Evolutionary conservation across 2,113 vertebrate species (phyloP), one percentile per base, ranked within the genome.

Genomic region (Phoxinus phoxinus): DNA sequence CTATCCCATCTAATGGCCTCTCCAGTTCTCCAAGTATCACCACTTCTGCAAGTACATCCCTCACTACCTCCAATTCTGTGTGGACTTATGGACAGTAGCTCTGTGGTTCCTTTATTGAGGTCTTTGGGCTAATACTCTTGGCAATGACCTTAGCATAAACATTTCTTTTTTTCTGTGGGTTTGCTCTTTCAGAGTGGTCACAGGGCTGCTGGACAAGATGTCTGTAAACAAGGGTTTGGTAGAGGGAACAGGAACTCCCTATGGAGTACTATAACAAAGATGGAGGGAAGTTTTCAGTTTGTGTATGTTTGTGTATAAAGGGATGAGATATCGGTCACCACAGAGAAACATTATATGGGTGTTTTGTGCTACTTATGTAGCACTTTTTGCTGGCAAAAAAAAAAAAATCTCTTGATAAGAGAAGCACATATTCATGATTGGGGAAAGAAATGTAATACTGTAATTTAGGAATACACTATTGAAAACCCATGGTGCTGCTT

Each of bases 201-300:
- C 87, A 84, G 86, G 83, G 79, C 88, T 90, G 90, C 92, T 88
- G 90, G 85, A 89, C 65, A 72, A 86, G 67, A 82, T 88, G 87
- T 92, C 88, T 93, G 91, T 95, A 94, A 95, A 94, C 93, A 94
- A 79, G 88, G 89, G 85, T 88, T 87, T 90, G 87, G 91, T 80
- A 90, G 90, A 88, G 89, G 87, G 89, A 92, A 89, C 86, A 92
- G 86, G 84, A 91, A 90, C 89, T 93, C 92, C 89, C 89, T 79
- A 85, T 71, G 87, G 92, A 92, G 88, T 87, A 86, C 84, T 91
- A 85, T 84, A 48, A 76, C 84, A 88, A 67, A 51, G 35, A 44
- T 72, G 32, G 67, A 67, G 78, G 71, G 46, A 74, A 51, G 53
- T 56, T 77, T 44, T 65, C 41, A 67, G 27, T 63, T 23, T 61